These are phyloP conservation scores for Lissonota sp. DNA, from an alignment of 2,888 invertebrate genomes.

Conservation along the genomic window DNA sequence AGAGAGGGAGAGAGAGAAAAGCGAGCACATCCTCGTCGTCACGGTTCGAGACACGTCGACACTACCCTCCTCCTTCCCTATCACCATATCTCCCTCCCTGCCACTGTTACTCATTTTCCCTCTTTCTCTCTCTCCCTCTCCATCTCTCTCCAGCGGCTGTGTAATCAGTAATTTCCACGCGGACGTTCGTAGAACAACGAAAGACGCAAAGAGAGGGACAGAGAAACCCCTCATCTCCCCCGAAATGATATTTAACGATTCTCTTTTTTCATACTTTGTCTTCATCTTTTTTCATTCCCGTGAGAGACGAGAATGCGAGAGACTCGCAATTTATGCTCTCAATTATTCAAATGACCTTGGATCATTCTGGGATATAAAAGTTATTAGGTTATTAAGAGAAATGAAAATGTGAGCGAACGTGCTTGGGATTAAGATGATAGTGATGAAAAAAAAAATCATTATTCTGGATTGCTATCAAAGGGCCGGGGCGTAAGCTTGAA, in stretches of 20 bases:
- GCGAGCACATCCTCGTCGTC: constrained; percentile 44
- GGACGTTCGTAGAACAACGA: constrained; percentile 44
- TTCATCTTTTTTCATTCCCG: constrained; percentile 44
- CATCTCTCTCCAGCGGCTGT: constrained; percentile 25
- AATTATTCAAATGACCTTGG: constrained; percentile 52
- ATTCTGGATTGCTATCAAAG: too few relatives aligned
- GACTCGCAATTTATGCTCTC: constrained; percentile 40
- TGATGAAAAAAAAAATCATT: not conserved
- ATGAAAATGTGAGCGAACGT: not conserved
- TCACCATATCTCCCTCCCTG: constrained; percentile 57
- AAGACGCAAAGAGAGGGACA: not conserved
- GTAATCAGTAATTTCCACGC: constrained; percentile 47
- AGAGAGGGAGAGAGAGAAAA: constrained; percentile 23
- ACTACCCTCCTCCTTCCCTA: constrained; percentile 43
- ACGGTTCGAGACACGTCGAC: constrained; percentile 54
- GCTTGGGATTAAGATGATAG: constrained; percentile 31
- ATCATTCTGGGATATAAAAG: constrained; percentile 34
- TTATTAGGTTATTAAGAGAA: constrained; percentile 37
- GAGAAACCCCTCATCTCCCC: constrained; percentile 12
- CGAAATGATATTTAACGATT: constrained; percentile 47
- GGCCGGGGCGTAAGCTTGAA: too few relatives aligned
- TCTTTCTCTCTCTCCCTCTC: constrained; percentile 33
- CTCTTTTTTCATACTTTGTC: constrained; percentile 31
- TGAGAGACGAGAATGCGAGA: not conserved
- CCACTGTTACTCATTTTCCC: constrained; percentile 19